Conservation (phyloP, 1,140 invertebrate species). For the Cotesia typhae region DNA sequence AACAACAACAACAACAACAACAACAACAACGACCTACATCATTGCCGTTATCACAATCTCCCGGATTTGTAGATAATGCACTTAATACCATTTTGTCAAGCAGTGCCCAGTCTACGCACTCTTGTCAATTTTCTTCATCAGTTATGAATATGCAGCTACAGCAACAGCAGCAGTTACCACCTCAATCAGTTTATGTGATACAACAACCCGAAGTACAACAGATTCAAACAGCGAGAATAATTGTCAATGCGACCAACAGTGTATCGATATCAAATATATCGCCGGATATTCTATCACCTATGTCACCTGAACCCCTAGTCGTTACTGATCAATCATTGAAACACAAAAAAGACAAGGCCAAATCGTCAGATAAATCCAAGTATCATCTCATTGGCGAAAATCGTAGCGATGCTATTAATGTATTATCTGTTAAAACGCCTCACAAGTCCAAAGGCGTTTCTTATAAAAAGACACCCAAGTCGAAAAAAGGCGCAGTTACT, state of each 20-base stretch:
- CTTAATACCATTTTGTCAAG: slow-evolving; percentile 47
- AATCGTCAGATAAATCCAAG: slow-evolving; percentile 62
- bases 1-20: too few species aligned
- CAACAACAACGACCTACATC: slow-evolving; percentile 54
- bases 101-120: slow-evolving; percentile 37
- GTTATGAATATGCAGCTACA: background rate
- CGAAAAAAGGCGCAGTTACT: slow-evolving; percentile 50
- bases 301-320: slow-evolving; percentile 57
- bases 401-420: slow-evolving; percentile 48
- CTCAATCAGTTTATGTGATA: slow-evolving; percentile 36
- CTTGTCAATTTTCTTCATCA: slow-evolving; percentile 31
- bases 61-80: slow-evolving; percentile 47
- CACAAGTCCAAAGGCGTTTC: slow-evolving; percentile 45
- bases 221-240: slow-evolving; percentile 44
- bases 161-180: background rate
- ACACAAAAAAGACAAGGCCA: slow-evolving; percentile 64
- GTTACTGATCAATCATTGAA: slow-evolving; percentile 45
- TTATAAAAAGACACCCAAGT: slow-evolving; percentile 53
- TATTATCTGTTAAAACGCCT: slow-evolving; percentile 48
- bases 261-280: slow-evolving; percentile 44
- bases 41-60: slow-evolving; percentile 54
- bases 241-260: slow-evolving; percentile 49
- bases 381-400: slow-evolving; percentile 68
- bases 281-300: slow-evolving; percentile 47
- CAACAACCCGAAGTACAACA: slow-evolving; percentile 41